A percentile compares a stretch with the other conserved stretches of the same genome.
These are phyloP conservation scores for Ditylenchus dipsaci DNA, from an alignment of 1,140 invertebrate genomes.

Conservation along the genomic window DNA sequence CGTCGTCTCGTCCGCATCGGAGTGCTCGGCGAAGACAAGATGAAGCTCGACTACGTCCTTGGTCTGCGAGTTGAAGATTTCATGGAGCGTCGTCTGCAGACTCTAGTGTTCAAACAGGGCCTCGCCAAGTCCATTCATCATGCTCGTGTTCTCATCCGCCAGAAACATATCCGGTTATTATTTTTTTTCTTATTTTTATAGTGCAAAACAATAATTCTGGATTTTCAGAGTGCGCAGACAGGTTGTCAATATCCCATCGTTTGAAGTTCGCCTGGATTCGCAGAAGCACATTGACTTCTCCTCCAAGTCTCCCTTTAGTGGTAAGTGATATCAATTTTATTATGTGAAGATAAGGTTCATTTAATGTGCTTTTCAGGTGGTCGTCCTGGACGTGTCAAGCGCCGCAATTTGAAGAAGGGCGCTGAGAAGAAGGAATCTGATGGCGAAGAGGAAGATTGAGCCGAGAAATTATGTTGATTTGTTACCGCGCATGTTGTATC, in stretches of 20 bases:
- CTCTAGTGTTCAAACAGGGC: too few relatives aligned
- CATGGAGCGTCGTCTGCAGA: constrained; percentile 93
- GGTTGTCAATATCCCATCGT: too few relatives aligned
- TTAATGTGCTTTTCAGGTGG: too few relatives aligned
- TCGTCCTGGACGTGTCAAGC: constrained; percentile 95
- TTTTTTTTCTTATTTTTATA: too few relatives aligned
- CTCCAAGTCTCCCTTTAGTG: constrained; percentile 92
- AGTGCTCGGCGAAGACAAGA: too few relatives aligned
- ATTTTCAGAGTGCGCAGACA: constrained; percentile 93
- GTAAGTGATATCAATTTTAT: too few relatives aligned
- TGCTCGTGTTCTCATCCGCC: constrained; percentile 93
- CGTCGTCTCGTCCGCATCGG: too few relatives aligned
- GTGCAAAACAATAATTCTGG: too few relatives aligned
- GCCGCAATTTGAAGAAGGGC: constrained; percentile 95
- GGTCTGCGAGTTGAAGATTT: constrained; percentile 98
- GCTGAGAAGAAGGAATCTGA: constrained; percentile 80
- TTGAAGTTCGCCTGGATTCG: constrained; percentile 92
- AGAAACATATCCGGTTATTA: constrained; percentile 98
- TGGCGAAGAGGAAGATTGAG: constrained; percentile 37
- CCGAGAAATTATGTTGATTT: too few relatives aligned
- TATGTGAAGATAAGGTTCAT: too few relatives aligned
- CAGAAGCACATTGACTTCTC: constrained; percentile 99
- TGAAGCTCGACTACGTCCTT: constrained; percentile 99
- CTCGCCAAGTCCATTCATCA: constrained; percentile 99
- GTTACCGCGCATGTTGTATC: too few relatives aligned